Evolutionary conservation across 2,113 vertebrate species (phyloP).

Genomic region (Oncorhynchus keta): DNA sequence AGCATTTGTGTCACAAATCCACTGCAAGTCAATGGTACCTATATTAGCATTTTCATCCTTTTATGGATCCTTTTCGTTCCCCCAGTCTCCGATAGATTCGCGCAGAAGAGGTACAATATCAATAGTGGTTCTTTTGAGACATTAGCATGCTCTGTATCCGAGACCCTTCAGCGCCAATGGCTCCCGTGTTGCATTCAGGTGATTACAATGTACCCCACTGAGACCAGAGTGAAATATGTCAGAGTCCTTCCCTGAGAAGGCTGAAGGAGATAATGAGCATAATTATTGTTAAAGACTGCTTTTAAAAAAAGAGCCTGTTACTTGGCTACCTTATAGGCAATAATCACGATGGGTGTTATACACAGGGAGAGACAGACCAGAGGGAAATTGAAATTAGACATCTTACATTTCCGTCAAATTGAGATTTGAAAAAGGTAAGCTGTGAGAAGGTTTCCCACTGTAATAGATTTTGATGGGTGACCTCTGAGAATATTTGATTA

Average conservation of each 20-base stretch:
- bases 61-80: neutral
- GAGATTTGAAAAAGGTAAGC: too few relatives aligned
- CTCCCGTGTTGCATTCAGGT: conserved; percentile 50
- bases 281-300: conserved; percentile 45
- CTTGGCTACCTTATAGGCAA: conserved; percentile 8
- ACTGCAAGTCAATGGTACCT: too few relatives aligned
- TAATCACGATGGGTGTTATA: conserved; percentile 5
- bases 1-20: too few relatives aligned
- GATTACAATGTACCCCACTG: conserved; percentile 61
- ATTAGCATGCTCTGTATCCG: conserved; percentile 36
- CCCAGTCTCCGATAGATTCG: neutral
- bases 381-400: neutral
- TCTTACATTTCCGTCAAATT: neutral
- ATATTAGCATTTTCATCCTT: too few relatives aligned
- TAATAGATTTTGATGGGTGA: too few relatives aligned
- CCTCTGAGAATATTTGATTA: too few relatives aligned
- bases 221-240: conserved; percentile 36
- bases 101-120: conserved; percentile 52
- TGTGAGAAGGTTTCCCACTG: too few relatives aligned
- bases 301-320: conserved; percentile 17
- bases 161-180: conserved; percentile 41
- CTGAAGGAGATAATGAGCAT: conserved; percentile 53
- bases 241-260: conserved; percentile 29
- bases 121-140: conserved; percentile 61
- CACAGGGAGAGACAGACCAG: conserved; percentile 11